phyloP scores from a whole-genome alignment of 2,113 vertebrate species.

The Epinephelus moara region DNA sequence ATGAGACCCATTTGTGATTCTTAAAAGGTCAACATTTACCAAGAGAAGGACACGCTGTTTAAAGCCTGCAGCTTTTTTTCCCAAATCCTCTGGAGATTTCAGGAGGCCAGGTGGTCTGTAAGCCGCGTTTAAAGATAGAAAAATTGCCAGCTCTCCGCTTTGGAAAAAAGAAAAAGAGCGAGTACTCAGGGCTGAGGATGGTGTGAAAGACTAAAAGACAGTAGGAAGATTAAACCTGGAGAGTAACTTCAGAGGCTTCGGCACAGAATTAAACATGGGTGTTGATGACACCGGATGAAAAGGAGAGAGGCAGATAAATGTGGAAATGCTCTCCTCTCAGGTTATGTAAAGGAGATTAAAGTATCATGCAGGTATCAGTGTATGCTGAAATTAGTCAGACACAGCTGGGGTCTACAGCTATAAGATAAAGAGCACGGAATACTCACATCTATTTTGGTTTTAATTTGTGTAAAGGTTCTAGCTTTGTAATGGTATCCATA shows the following conservation, averaged over 20 bases:
- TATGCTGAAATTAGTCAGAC: conserved; percentile 14
- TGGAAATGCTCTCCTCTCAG: background rate
- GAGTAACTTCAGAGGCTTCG: conserved; percentile 62
- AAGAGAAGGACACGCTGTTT: conserved; percentile 14
- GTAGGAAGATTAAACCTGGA: conserved; percentile 64
- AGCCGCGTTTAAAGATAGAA: conserved; percentile 57
- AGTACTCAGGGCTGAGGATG: conserved; percentile 19
- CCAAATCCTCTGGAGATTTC: conserved; percentile 43
- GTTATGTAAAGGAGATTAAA: conserved; percentile 52
- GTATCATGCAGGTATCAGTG: conserved; percentile 15
- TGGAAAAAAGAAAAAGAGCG: background rate
- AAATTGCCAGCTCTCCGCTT: conserved; percentile 19
- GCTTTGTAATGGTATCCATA: background rate
- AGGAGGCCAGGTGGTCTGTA: conserved; percentile 47
- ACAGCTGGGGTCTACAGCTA: conserved; percentile 1
- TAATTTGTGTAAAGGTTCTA: background rate
- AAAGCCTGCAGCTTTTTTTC: conserved; percentile 36
- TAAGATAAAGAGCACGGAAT: background rate
- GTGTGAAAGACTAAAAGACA: conserved; percentile 58
- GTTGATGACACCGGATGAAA: conserved; percentile 18
- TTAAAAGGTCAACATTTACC: conserved; percentile 43
- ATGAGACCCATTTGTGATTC: conserved; percentile 19
- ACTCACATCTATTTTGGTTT: conserved; percentile 1
- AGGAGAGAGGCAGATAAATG: conserved; percentile 23
- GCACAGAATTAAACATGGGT: conserved; percentile 50